These are phyloP conservation scores for Acanthosoma haemorrhoidale DNA, from an alignment of 2,888 invertebrate species.

Conservation along the genomic window DNA sequence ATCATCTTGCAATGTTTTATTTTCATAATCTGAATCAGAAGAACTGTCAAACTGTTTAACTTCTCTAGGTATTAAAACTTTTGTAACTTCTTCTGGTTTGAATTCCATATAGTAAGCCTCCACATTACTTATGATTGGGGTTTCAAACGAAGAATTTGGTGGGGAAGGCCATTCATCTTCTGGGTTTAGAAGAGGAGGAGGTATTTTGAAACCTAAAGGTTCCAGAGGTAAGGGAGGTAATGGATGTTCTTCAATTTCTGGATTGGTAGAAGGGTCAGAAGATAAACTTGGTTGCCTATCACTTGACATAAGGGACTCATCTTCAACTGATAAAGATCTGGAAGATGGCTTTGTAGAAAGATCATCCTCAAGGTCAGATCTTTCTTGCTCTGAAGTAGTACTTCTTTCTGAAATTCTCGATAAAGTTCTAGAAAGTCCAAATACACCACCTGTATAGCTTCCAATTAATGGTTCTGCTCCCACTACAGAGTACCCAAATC, in stretches of 20 bases:
- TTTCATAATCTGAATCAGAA: slow-evolving; percentile 51
- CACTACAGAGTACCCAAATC: slow-evolving; percentile 64
- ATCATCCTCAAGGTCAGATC: slow-evolving; percentile 73
- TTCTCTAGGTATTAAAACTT: slow-evolving; percentile 58
- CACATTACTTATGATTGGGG: slow-evolving; percentile 67
- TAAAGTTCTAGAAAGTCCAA: slow-evolving; percentile 68
- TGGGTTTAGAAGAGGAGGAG: slow-evolving; percentile 39
- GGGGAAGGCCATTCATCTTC: slow-evolving; percentile 74
- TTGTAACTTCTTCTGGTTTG: slow-evolving; percentile 70
- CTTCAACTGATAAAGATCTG: slow-evolving; percentile 75
- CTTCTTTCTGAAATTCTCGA: slow-evolving; percentile 83
- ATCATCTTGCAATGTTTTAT: slow-evolving; percentile 60
- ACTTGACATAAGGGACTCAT: slow-evolving; percentile 75
- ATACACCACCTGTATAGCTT: slow-evolving; percentile 63
- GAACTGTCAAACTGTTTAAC: slow-evolving; percentile 57
- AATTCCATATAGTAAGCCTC: slow-evolving; percentile 74
- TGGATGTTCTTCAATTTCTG: slow-evolving; percentile 39
- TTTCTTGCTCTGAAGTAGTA: slow-evolving; percentile 77
- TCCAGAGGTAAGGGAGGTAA: slow-evolving; percentile 40
- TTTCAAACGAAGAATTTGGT: slow-evolving; percentile 60
- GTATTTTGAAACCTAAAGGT: slow-evolving; percentile 39
- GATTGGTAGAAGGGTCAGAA: slow-evolving; percentile 63
- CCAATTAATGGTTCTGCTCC: slow-evolving; percentile 53
- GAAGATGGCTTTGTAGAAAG: slow-evolving; percentile 75
- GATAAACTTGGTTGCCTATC: slow-evolving; percentile 80